phyloP scores from a whole-genome alignment of 2,797 vertebrate species.

The Myotis pilosus region DNA sequence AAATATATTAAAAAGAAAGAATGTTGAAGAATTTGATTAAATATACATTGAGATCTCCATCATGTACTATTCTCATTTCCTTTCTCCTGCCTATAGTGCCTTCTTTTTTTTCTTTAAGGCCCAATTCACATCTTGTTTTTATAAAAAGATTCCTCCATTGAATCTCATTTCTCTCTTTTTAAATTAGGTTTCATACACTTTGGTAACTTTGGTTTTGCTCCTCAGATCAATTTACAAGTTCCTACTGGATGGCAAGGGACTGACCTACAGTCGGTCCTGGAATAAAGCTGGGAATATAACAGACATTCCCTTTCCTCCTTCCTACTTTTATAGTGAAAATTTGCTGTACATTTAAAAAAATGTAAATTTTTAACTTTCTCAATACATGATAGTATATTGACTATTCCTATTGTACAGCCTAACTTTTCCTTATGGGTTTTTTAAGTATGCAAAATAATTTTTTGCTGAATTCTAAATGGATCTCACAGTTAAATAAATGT shows the following conservation, averaged over 20 bases:
- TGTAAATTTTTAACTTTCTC: not conserved
- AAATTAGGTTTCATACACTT: not conserved
- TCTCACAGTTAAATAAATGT: not conserved
- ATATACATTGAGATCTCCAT: not conserved
- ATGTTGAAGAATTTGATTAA: not conserved
- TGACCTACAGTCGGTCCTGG: not conserved
- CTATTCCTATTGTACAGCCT: not conserved
- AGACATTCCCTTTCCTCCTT: not conserved
- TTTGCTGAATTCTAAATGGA: not conserved
- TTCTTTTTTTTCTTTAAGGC: not conserved
- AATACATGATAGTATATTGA: not conserved
- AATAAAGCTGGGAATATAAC: not conserved
- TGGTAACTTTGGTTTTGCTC: not conserved
- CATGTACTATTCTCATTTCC: not conserved
- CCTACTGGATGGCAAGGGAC: not conserved
- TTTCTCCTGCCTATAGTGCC: not conserved
- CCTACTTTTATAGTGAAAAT: not conserved
- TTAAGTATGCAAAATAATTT: not conserved
- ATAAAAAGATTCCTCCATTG: not conserved
- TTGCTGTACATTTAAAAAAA: not conserved
- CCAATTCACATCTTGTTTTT: not conserved
- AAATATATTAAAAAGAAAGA: too few relatives aligned
- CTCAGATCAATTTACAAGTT: not conserved
- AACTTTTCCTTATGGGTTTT: not conserved
- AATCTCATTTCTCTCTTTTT: not conserved